phyloP scores from a whole-genome alignment of 2,797 vertebrate genomes.

The Notamacropus eugenii region DNA sequence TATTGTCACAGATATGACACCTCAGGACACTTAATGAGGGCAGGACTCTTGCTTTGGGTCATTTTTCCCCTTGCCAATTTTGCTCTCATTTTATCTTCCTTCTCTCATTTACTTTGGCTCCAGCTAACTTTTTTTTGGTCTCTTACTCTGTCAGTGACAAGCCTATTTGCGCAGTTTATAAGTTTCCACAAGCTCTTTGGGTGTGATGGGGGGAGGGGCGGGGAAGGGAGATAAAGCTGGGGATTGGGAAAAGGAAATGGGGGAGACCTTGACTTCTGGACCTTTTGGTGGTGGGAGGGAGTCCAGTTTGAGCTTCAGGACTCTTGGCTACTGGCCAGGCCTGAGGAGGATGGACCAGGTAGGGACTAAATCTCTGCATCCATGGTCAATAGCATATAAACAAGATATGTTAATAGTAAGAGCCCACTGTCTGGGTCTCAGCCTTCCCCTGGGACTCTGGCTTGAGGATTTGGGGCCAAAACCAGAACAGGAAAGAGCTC shows the following conservation, averaged over 20 bases:
- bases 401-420: constrained; percentile 75
- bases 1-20: background rate
- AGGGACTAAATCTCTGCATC: constrained; percentile 55
- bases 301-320: constrained; percentile 15
- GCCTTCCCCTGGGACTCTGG: constrained; percentile 17
- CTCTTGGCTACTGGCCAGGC: background rate
- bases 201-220: background rate
- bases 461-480: constrained; percentile 1
- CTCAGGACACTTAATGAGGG: background rate
- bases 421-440: background rate
- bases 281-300: background rate
- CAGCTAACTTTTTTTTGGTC: background rate
- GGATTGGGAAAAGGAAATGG: background rate
- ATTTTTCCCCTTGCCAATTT: background rate
- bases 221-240: background rate
- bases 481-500: constrained; percentile 18
- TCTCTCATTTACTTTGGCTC: background rate
- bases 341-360: constrained; percentile 1
- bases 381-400: constrained; percentile 25
- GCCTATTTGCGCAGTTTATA: background rate
- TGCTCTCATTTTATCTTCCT: background rate
- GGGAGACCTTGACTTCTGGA: background rate
- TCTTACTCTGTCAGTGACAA: background rate
- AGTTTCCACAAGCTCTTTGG: background rate
- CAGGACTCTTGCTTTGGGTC: background rate